Conservation (phyloP, 1,140 invertebrate species). For the Globodera ellingtonae region DNA sequence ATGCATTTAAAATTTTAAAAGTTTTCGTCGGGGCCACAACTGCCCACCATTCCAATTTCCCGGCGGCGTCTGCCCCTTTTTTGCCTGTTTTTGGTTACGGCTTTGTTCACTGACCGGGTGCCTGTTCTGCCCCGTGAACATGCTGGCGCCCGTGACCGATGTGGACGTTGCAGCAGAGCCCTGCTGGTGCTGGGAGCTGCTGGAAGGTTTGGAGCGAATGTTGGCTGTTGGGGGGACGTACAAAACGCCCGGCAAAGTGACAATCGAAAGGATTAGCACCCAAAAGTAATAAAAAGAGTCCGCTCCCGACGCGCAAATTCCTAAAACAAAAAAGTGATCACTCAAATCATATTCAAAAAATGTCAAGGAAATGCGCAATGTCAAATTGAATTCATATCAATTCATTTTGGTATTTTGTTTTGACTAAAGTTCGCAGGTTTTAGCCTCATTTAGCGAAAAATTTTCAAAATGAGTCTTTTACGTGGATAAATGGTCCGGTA, state of each 20-base stretch:
- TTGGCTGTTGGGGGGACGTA: background rate
- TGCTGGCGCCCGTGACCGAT: constrained; percentile 8
- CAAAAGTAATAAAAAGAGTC: background rate
- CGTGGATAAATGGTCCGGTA: too few relatives aligned
- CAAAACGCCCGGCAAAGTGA: background rate
- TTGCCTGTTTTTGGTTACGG: too few relatives aligned
- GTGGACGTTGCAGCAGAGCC: constrained; percentile 19
- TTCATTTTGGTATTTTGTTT: too few relatives aligned
- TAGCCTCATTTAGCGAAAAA: too few relatives aligned
- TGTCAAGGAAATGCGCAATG: too few relatives aligned
- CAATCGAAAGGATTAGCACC: background rate
- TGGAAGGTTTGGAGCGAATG: constrained; percentile 30
- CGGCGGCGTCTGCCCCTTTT: background rate
- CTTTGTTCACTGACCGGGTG: constrained; percentile 7
- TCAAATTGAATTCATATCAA: too few relatives aligned
- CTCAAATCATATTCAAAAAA: background rate
- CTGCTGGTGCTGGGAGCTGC: constrained; percentile 24
- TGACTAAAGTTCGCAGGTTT: too few relatives aligned
- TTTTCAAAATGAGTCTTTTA: too few relatives aligned
- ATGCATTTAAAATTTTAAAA: too few relatives aligned
- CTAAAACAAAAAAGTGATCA: constrained; percentile 7
- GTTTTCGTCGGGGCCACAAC: too few relatives aligned
- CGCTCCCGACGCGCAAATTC: background rate
- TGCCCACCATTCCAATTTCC: background rate
- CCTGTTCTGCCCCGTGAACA: constrained; percentile 26